phyloP scores from a whole-genome alignment of 2,888 invertebrate species.

The Gastracanthus pulcherrimus region DNA sequence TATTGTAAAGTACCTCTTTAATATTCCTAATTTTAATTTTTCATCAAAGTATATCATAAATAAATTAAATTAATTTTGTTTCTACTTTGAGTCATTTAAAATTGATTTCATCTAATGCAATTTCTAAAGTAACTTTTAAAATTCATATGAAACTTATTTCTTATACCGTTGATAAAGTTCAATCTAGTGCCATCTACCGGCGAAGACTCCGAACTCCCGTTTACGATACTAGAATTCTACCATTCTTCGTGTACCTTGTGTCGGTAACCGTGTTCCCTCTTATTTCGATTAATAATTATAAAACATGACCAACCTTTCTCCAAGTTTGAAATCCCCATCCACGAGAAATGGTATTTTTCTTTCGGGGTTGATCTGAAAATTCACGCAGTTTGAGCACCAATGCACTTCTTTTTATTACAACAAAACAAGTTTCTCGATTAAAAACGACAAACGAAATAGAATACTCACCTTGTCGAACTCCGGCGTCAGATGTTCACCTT shows the following conservation, averaged over 20 bases:
- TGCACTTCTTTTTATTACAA: not conserved
- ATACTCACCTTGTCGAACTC: slow-evolving; percentile 74
- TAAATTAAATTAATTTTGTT: too few species aligned
- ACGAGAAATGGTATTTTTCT: slow-evolving; percentile 70
- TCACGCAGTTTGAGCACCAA: not conserved
- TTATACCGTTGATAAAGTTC: too few species aligned
- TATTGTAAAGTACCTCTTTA: too few species aligned
- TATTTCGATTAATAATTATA: slow-evolving; percentile 26
- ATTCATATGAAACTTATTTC: too few species aligned
- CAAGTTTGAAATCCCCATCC: slow-evolving; percentile 70
- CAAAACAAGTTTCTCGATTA: not conserved
- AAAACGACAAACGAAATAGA: not conserved
- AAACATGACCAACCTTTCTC: slow-evolving; percentile 68
- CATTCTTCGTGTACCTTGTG: not conserved
- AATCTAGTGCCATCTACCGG: not conserved
- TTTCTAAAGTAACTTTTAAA: too few species aligned
- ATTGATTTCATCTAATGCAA: too few species aligned
- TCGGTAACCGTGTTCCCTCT: slow-evolving; percentile 35
- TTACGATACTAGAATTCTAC: not conserved
- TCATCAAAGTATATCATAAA: too few species aligned
- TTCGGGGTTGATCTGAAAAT: slow-evolving; percentile 69
- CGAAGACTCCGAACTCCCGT: not conserved
- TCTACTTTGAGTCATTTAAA: too few species aligned
- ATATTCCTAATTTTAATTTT: too few species aligned
- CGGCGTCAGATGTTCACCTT: slow-evolving; percentile 74